Base-by-base conservation (phyloP, 2,113 vertebrate species). In the Phalacrocorax carbo region DNA sequence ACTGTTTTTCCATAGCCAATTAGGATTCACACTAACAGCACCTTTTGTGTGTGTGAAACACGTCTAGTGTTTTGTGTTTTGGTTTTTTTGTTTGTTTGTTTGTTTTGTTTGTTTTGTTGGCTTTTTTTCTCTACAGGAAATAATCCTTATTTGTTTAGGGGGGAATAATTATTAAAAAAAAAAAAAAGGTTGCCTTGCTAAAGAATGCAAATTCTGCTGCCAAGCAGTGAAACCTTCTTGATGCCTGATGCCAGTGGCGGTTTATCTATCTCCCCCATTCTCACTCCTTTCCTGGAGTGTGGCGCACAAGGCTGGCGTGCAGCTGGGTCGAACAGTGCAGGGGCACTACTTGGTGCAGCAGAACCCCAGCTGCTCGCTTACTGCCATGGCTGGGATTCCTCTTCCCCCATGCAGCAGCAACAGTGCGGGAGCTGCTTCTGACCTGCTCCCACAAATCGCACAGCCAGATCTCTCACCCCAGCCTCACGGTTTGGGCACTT, bases 311-410 rank as follows among this genome's bases (percentile, higher is more conserved):
- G 46, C 83, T 54, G 44, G 62, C 4, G 3, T 1, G 4, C 62
- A 72, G 34, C 49, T 29, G 38, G 19, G 19, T 58, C 29, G 49
- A 32, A 19, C 7, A 2, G 44, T 1, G 32, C 58, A 11, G 40
- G 29, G 49, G 20, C 36, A 60, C 13, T 3, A 0, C 26, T 30
- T 1, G 0, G 49, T 65, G 80, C 62, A 55, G 80, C 62, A 55
- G 32, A 65, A 22, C 11, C 27, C 30, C 9, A 3, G 46, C 40
- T 38, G 26, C 60, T 51, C 15, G 1, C 38, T 82, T 32, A 19
- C 32, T 72, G 48, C 38, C 8, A 0, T 0, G 21, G 20, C 11
- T 1, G 1, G 44, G 20, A 76, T 73, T 79, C 2, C 1, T 6
- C 26, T 92, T 58, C 26, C 17, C 19, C 54, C 2, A 3, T 4